Conservation (phyloP, 2,797 vertebrate genomes). For the Acanthurus tractus region DNA sequence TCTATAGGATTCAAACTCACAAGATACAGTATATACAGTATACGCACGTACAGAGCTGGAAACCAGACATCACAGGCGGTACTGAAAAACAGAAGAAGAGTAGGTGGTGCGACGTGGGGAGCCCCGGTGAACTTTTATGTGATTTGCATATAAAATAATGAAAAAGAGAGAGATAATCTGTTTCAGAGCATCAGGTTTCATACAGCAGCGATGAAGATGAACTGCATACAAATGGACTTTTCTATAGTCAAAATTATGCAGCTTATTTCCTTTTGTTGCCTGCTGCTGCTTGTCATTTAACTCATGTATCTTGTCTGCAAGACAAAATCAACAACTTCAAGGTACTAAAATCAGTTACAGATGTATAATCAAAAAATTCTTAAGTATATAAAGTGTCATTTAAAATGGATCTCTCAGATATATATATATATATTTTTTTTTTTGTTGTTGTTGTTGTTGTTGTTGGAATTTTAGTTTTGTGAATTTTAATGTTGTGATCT, state of each 20-base stretch:
- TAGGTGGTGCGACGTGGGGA: constrained; percentile 40
- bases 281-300: constrained; percentile 20
- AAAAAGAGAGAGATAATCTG: constrained; percentile 4
- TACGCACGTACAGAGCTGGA: background rate
- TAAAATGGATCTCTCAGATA: no score
- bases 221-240: constrained; percentile 4
- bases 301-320: background rate
- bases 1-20: background rate
- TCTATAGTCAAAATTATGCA: constrained; percentile 21
- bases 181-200: constrained; percentile 11
- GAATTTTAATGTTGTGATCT: no score
- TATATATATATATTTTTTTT: no score
- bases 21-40: background rate
- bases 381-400: no score
- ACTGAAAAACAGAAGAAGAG: constrained; percentile 30
- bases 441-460: no score
- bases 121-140: constrained; percentile 35
- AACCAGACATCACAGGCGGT: constrained; percentile 12
- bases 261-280: background rate
- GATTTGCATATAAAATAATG: constrained; percentile 57
- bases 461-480: no score
- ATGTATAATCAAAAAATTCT: no score
- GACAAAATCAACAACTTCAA: background rate
- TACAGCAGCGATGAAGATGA: constrained; percentile 2
- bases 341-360: background rate